Evolutionary conservation across 2,113 vertebrate species (phyloP).

Genomic region (Bubalus kerabau): DNA sequence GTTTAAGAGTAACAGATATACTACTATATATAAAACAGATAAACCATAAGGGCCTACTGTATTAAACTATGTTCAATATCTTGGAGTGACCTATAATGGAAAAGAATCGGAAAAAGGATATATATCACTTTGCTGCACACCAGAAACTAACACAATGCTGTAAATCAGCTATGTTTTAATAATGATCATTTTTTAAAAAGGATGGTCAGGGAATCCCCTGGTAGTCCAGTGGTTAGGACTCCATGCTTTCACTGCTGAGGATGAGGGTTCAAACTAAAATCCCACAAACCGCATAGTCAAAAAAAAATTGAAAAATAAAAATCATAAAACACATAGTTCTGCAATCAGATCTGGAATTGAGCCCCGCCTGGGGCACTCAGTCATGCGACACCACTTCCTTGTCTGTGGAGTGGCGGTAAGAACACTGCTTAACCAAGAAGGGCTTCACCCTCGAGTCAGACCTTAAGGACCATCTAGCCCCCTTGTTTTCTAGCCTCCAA

Average conservation of each 20-base stretch:
- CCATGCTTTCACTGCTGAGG: background rate
- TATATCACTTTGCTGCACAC: background rate
- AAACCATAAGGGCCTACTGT: background rate
- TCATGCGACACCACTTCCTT: background rate
- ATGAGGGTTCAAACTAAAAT: background rate
- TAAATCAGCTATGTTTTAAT: background rate
- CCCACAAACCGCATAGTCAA: background rate
- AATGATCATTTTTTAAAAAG: background rate
- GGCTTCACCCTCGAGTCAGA: background rate
- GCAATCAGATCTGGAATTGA: background rate
- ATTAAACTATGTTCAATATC: background rate
- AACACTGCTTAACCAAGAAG: background rate
- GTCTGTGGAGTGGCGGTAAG: background rate
- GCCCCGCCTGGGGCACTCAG: background rate
- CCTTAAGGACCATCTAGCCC: fast-evolving
- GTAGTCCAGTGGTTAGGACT: background rate
- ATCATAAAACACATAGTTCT: background rate
- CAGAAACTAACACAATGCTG: background rate
- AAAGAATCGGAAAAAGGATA: background rate
- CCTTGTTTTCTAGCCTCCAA: background rate
- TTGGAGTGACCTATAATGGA: background rate
- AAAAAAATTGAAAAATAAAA: background rate
- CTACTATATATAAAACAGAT: background rate
- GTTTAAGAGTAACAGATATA: background rate
- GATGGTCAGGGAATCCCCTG: background rate